Evolutionary conservation across 2,797 vertebrate genomes (phyloP).

Genomic region (Crotalus adamanteus): DNA sequence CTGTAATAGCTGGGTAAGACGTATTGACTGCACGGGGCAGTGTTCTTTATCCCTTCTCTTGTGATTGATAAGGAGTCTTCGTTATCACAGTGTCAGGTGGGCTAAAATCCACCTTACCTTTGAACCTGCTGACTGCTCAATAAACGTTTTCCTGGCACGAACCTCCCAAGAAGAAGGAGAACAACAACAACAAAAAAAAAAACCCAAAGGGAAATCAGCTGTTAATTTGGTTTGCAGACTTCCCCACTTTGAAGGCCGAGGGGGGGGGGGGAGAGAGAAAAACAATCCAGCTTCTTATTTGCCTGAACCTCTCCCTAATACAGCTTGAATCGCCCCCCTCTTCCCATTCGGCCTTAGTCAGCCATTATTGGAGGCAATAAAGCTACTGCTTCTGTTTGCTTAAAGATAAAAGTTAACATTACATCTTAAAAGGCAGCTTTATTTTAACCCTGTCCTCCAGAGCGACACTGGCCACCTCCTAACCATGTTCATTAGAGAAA

Average conservation of each 20-base stretch:
- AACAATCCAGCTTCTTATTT: background rate
- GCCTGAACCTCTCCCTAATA: constrained; percentile 4
- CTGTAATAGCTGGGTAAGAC: background rate
- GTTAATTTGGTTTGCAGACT: background rate
- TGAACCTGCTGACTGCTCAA: background rate
- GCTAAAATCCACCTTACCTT: background rate
- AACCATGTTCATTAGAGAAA: background rate
- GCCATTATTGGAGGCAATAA: constrained; percentile 1
- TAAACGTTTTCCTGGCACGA: background rate
- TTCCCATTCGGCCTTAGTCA: background rate
- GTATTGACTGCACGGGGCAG: background rate
- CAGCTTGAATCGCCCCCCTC: background rate
- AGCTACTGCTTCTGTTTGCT: background rate
- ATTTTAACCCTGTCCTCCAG: background rate
- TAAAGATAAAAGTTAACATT: constrained; percentile 1
- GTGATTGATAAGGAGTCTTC: background rate
- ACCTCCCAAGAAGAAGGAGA: background rate
- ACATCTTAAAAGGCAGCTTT: background rate
- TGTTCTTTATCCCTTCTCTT: background rate
- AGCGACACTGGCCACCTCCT: background rate
- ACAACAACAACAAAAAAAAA: background rate
- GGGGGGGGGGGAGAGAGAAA: background rate
- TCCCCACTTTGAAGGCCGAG: too few relatives aligned
- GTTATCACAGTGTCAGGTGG: background rate
- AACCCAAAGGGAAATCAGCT: background rate